These are phyloP conservation scores for Chaunax sp. DNA, from an alignment of 2,797 vertebrate genomes.

Conservation along the genomic window DNA sequence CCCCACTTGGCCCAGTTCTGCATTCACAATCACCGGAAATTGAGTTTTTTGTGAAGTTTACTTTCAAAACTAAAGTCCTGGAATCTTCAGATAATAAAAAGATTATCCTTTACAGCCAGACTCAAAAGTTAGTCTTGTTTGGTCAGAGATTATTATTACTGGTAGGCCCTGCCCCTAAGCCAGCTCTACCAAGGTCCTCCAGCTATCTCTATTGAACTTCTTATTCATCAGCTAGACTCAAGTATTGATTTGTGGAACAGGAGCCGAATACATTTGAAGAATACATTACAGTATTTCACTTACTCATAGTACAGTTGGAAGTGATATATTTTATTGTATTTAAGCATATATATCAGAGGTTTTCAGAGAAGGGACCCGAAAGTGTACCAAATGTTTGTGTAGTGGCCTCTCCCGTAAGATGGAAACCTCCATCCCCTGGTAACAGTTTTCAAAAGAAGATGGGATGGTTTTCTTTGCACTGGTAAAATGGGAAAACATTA, in stretches of 20 bases:
- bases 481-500: not conserved
- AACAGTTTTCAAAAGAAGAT: not conserved
- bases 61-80: constrained; percentile 30
- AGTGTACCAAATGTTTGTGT: not conserved
- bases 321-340: constrained; percentile 7
- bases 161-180: not conserved
- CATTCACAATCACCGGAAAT: constrained; percentile 55
- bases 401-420: not conserved
- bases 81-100: constrained; percentile 36
- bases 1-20: constrained; percentile 25
- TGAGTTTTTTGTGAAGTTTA: constrained; percentile 35
- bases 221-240: constrained; percentile 19
- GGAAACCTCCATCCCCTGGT: not conserved
- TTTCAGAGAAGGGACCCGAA: constrained; percentile 6
- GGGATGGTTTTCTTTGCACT: too few relatives aligned
- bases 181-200: constrained; percentile 30
- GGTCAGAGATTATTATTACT: constrained; percentile 16
- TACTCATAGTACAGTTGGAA: constrained; percentile 1
- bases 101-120: constrained; percentile 25
- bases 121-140: constrained; percentile 18
- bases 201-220: constrained; percentile 38
- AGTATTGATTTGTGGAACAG: constrained; percentile 53
- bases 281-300: constrained; percentile 20
- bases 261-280: constrained; percentile 7
- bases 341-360: constrained; percentile 21